A percentile compares a stretch with the other conserved stretches of the same genome.
Conservation (phyloP, 2,888 invertebrate genomes). For the Oscheius sp. region DNA sequence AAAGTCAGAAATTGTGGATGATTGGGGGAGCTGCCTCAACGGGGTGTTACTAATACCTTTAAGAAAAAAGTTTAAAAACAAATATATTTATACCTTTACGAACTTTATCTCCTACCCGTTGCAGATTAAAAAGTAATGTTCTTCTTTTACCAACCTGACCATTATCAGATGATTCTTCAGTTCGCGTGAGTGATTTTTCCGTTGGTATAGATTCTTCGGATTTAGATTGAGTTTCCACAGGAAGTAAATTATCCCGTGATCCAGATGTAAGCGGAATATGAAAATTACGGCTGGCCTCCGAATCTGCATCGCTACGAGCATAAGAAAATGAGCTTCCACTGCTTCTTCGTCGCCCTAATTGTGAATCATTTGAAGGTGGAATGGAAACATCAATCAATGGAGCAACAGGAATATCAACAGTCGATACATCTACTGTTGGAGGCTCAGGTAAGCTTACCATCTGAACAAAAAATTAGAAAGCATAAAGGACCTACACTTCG, state of each 20-base stretch:
- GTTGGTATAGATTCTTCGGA: too few relatives aligned
- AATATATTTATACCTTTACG: slow-evolving; percentile 26
- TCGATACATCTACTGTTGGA: background rate
- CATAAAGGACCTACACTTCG: background rate
- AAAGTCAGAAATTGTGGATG: slow-evolving; percentile 34
- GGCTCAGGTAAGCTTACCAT: background rate
- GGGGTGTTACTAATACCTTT: slow-evolving; percentile 22
- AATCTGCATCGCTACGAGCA: slow-evolving; percentile 21
- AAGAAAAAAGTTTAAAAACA: background rate
- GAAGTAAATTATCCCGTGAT: too few relatives aligned
- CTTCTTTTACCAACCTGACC: slow-evolving; percentile 16
- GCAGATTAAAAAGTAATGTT: slow-evolving; percentile 34
- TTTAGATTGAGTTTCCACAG: too few relatives aligned
- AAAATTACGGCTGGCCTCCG: background rate
- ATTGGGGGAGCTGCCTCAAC: slow-evolving; percentile 29
- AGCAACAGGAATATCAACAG: background rate
- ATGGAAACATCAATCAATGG: slow-evolving; percentile 23
- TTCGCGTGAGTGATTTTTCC: background rate
- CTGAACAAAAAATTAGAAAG: background rate
- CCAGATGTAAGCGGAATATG: background rate
- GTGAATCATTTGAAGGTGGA: background rate
- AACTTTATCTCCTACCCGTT: slow-evolving; percentile 38
- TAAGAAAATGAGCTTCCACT: slow-evolving; percentile 53
- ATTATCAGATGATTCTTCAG: background rate
- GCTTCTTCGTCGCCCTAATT: slow-evolving; percentile 30